These are phyloP conservation scores for Chaetops frenatus DNA, from an alignment of 2,113 vertebrate species.

Conservation along the genomic window DNA sequence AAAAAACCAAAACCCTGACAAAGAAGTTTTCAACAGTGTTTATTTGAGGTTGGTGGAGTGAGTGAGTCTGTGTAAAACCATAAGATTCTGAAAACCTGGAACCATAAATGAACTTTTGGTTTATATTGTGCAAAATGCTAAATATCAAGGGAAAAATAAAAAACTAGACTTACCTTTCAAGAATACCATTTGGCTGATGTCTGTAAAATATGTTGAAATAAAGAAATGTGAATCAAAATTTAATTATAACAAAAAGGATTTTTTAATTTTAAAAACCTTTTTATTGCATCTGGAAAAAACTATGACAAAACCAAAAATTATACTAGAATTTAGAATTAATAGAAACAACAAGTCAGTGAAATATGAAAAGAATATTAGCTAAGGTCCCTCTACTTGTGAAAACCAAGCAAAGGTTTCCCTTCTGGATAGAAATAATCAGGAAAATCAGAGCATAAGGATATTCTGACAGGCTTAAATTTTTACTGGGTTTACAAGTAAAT, in stretches of 20 bases:
- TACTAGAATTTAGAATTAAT: not conserved
- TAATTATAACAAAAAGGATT: not conserved
- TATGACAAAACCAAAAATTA: not conserved
- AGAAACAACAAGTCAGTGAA: not conserved
- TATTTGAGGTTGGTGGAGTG: not conserved
- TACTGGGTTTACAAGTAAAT: not conserved
- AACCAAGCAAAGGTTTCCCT: not conserved
- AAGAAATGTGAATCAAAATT: not conserved
- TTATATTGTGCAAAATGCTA: not conserved
- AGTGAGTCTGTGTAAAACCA: not conserved
- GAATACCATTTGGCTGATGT: not conserved
- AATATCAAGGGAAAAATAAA: not conserved
- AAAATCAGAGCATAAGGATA: not conserved
- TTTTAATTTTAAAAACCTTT: not conserved
- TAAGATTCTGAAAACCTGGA: not conserved
- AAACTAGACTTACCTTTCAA: not conserved
- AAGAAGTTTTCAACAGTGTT: not conserved
- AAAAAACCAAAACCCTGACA: not conserved
- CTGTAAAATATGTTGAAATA: not conserved
- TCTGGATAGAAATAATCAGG: not conserved
- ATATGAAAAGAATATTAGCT: not conserved
- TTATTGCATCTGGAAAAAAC: not conserved
- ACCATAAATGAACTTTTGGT: not conserved
- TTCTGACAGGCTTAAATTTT: not conserved
- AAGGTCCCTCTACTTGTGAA: not conserved